These are phyloP conservation scores for Dromaius novaehollandiae DNA, from an alignment of 2,113 vertebrate genomes.

Conservation along the genomic window DNA sequence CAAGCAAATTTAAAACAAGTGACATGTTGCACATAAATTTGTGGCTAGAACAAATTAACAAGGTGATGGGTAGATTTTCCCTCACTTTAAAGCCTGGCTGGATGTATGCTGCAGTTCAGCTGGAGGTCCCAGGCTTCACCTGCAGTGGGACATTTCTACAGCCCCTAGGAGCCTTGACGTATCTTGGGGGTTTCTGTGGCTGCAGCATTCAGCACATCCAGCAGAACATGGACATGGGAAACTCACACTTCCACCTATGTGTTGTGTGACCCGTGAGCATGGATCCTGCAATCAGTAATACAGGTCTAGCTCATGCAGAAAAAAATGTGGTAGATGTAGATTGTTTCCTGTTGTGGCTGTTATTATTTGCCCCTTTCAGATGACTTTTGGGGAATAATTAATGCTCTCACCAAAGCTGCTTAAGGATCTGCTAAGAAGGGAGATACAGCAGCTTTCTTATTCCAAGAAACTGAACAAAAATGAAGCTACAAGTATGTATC, in stretches of 20 bases:
- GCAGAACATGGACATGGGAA: neutral
- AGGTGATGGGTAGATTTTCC: fast-evolving
- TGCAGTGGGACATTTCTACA: neutral
- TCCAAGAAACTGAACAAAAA: neutral
- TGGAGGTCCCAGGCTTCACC: neutral
- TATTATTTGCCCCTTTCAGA: neutral
- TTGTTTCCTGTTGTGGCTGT: neutral
- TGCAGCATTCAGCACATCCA: neutral
- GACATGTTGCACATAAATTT: too few relatives aligned
- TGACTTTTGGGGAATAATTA: neutral
- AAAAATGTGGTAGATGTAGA: neutral
- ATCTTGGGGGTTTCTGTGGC: neutral
- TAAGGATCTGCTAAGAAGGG: neutral
- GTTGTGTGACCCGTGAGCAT: neutral
- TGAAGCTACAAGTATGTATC: neutral
- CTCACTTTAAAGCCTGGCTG: neutral
- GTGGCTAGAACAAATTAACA: neutral
- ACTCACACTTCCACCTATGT: neutral
- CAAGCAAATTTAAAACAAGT: neutral
- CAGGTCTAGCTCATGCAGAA: neutral
- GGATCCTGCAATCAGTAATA: neutral
- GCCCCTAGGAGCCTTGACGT: neutral
- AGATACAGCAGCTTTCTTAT: neutral
- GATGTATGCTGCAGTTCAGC: neutral
- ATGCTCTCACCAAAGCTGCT: neutral